Evolutionary conservation across 2,888 invertebrate species (phyloP).

Genomic region (Listrodromus nycthemerus): DNA sequence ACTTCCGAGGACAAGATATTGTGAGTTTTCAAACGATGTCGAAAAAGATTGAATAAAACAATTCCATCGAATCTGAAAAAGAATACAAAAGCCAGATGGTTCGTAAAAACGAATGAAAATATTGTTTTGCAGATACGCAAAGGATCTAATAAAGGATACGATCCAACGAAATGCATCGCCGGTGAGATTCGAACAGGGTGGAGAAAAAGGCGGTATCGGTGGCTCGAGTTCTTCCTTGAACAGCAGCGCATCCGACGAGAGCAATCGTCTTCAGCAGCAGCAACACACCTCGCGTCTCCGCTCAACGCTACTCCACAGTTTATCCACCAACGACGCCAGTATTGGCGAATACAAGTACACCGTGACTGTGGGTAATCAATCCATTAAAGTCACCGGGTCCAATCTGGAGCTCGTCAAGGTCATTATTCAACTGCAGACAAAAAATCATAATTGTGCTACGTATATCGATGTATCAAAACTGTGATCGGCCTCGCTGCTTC

Average conservation of each 20-base stretch:
- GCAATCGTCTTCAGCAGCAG: slow-evolving; percentile 81
- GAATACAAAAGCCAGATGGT: background rate
- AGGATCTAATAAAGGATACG: slow-evolving; percentile 97
- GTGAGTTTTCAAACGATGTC: slow-evolving; percentile 86
- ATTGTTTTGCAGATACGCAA: slow-evolving; percentile 89
- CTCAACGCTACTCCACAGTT: slow-evolving; percentile 90
- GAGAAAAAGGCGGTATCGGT: slow-evolving; percentile 86
- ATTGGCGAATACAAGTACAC: slow-evolving; percentile 96
- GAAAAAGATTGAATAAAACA: background rate
- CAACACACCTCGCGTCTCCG: slow-evolving; percentile 86
- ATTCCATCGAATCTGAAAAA: background rate
- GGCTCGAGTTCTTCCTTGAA: slow-evolving; percentile 93
- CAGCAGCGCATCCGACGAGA: slow-evolving; percentile 90
- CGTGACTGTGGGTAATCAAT: slow-evolving; percentile 92
- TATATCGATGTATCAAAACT: background rate
- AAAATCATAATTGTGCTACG: background rate
- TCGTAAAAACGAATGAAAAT: background rate
- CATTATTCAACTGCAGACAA: slow-evolving; percentile 74
- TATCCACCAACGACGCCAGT: slow-evolving; percentile 93
- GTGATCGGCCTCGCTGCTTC: slow-evolving; percentile 63
- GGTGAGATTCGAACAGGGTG: slow-evolving; percentile 89
- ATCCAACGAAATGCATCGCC: slow-evolving; percentile 98
- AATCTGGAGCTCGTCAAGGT: slow-evolving; percentile 95
- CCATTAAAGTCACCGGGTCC: slow-evolving; percentile 93
- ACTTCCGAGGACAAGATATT: slow-evolving; percentile 96